Conservation (phyloP, 2,113 vertebrate genomes). For the Nipponia nippon region DNA sequence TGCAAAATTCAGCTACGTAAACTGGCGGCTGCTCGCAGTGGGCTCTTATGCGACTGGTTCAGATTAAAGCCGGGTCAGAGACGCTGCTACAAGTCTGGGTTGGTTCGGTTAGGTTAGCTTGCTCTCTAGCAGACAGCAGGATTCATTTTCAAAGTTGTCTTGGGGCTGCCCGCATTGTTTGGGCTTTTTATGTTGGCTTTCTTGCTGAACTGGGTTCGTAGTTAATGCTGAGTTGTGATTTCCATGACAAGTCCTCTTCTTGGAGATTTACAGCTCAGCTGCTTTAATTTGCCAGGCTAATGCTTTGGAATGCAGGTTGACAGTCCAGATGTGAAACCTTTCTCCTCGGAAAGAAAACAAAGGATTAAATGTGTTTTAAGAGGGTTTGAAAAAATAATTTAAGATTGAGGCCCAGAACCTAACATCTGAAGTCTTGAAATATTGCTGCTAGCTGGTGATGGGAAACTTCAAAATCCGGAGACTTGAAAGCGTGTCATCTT, state of each 20-base stretch:
- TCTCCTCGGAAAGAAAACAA: slow-evolving; percentile 50
- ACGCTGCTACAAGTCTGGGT: not conserved
- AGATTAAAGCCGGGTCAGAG: not conserved
- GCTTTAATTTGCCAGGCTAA: slow-evolving; percentile 62
- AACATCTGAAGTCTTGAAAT: slow-evolving; percentile 13
- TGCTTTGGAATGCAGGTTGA: slow-evolving; percentile 68
- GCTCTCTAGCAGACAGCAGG: not conserved
- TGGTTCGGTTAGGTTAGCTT: not conserved
- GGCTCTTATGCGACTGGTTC: not conserved
- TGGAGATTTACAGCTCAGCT: slow-evolving; percentile 76
- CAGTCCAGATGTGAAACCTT: slow-evolving; percentile 68
- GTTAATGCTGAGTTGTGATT: slow-evolving; percentile 29
- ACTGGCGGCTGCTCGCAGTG: not conserved
- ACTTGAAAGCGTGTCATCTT: not conserved
- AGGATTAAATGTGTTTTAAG: slow-evolving; percentile 58
- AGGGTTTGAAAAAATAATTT: slow-evolving; percentile 35
- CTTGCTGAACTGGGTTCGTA: not conserved
- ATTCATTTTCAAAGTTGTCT: not conserved
- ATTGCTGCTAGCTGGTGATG: not conserved
- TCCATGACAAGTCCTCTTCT: slow-evolving; percentile 62
- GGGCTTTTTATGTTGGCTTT: not conserved
- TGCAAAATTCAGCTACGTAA: fast-evolving
- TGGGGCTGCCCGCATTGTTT: not conserved
- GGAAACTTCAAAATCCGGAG: not conserved
- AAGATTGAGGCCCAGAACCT: slow-evolving; percentile 4